Evolutionary conservation across 2,888 invertebrate species (phyloP), one percentile per base, ranked within the genome.

Genomic region (Eupithecia pulchellata): DNA sequence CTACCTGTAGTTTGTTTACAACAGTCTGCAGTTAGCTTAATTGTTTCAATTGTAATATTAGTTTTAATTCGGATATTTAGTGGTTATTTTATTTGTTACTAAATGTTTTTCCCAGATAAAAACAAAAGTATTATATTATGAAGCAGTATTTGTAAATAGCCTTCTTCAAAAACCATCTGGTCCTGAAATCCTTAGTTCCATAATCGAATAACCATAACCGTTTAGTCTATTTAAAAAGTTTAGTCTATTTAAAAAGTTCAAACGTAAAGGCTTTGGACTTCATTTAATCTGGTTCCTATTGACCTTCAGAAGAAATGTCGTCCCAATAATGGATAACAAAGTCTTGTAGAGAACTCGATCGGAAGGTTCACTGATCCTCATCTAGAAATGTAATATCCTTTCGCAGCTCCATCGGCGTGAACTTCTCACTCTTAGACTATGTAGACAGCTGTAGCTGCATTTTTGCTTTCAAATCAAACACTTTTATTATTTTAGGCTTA

Each of bases 351-450:
- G 32, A 61, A 34, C 13, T 34, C 25, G 34, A 32, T 61, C 61
- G 34, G 75, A 82, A 81, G 82, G 82, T 79, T 84, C 81, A 75
- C 73, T 66, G 72, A 91, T 91, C 79, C 77, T 81, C 87, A 91
- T 91, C 91, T 84, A 76, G 78, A 75, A 86, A 87, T 82, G 89
- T 86, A 91, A 91, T 91, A 90, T 91, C 90, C 90, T 87, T 84
- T 86, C 79, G 76, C 74, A 82, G 82, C 80, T 79, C 81, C 82
- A 83, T 80, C 83, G 81, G 79, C 81, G 76, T 81, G 25, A 25
- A 52, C 52, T 25, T 52, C 20, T 47, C 47, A 47, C 9, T 47
- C 20, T 47, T 42, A 1, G 8, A 25, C n/a, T 13, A 25, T 4
- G 9, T 47, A 20, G 11, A 52, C 20, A 52, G 25, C 25, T 8